Percentiles rank a stretch among this genome's conserved stretches.
Evolutionary conservation across 1,140 invertebrate genomes (phyloP).

Genomic region (Eueides isabella): DNA sequence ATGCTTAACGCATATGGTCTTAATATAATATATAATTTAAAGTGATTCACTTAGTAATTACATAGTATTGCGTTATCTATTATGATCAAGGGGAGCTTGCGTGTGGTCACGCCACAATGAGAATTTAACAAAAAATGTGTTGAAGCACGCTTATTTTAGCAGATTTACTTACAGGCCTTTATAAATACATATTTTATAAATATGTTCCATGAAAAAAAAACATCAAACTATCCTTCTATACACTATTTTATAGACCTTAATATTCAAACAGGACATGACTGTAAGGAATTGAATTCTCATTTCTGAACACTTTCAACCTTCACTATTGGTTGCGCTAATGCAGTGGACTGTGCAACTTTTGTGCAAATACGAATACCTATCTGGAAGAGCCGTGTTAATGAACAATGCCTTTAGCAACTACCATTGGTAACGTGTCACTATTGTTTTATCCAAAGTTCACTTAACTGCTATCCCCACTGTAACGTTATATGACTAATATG

Average conservation of each 20-base stretch:
- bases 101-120: conserved; percentile 60
- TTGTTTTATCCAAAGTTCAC: conserved; percentile 30
- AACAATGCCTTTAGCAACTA: conserved; percentile 50
- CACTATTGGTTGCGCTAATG: conserved; percentile 43
- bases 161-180: background rate
- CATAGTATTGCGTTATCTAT: conserved; percentile 46
- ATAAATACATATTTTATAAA: background rate
- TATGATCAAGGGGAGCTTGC: conserved; percentile 51
- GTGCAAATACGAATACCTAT: conserved; percentile 60
- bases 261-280: background rate
- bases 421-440: conserved; percentile 37
- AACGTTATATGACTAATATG: conserved; percentile 29
- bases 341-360: conserved; percentile 57
- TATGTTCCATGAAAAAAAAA: background rate
- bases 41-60: conserved; percentile 37
- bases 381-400: conserved; percentile 43
- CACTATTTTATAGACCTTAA: background rate
- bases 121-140: conserved; percentile 39
- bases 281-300: conserved; percentile 1
- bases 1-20: conserved; percentile 19
- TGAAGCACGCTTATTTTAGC: conserved; percentile 32
- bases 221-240: background rate
- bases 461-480: conserved; percentile 32
- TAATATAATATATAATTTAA: conserved; percentile 21
- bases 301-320: conserved; percentile 38